Base-by-base conservation (phyloP, 92 coral and sea anemone species). In the Pocillopora grandis region DNA sequence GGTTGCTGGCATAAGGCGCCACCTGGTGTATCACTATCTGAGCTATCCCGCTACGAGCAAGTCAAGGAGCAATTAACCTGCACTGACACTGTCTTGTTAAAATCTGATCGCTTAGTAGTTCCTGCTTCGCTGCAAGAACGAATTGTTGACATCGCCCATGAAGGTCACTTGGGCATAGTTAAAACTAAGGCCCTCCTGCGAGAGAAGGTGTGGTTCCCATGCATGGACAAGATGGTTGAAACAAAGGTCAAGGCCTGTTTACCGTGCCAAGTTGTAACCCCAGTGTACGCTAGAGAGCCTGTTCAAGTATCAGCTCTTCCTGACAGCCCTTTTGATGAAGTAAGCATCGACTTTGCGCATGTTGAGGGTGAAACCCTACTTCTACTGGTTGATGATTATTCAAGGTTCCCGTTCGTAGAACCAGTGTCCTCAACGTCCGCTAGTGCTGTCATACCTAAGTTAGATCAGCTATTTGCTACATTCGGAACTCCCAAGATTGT, bases 121-220 rank as follows among this genome's bases (percentile, higher is more conserved):
- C 90, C 85, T 18, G 86, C 75, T 58, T 31, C 75, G 1, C 16
- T 88, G 61, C 82, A 80, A 62, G 88, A 71, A 79, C 73, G 81
- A 78, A 84, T 88, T 37, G 91, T 88, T 63, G 85, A 84, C 88
- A 78, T 80, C 60, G 92, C 92, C 75, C 92, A 85, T 59, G 87
- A 89, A 80, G 92, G 89, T 19, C 92, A 89, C 67, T 19, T 85
- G 68, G 92, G 87, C 36, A 89, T 89, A 16, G 87, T 85, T 18
- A 85, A 89, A 37, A 80, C 89, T 0, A 80, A 89, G 75, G 89
- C 89, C 18, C 89, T 85, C 55, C 57, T 75, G 76, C 72, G 91
- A 72, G 86, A 88, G 58, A 88, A 79, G 57, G 82, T 77, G 64
- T 77, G 82, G 70, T 62, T 77, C 48, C 71, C 79, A 48, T 55